Conservation (phyloP, 2,113 vertebrate genomes). For the Alligator mississippiensis region DNA sequence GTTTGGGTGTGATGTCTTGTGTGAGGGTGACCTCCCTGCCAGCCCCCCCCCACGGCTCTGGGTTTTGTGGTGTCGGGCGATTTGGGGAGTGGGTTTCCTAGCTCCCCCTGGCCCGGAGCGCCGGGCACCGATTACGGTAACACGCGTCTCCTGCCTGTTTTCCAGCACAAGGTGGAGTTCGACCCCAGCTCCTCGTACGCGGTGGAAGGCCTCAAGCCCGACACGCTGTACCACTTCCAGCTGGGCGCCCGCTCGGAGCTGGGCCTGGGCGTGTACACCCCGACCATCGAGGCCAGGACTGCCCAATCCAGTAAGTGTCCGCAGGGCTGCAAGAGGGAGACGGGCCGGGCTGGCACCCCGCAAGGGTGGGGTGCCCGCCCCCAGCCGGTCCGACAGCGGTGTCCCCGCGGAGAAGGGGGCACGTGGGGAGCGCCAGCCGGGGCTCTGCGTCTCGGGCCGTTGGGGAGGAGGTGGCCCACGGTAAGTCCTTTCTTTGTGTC, state of each 20-base stretch:
- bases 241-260: slow-evolving; percentile 91
- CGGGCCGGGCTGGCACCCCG: background rate
- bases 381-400: too few species aligned
- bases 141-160: slow-evolving; percentile 17
- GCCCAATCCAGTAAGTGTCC: slow-evolving; percentile 94
- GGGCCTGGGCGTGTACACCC: slow-evolving; percentile 92
- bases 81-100: background rate
- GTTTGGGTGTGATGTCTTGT: background rate
- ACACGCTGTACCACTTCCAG: slow-evolving; percentile 90
- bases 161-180: slow-evolving; percentile 88
- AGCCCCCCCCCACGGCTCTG: too few species aligned
- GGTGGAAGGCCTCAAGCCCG: slow-evolving; percentile 91
- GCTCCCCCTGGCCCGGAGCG: background rate
- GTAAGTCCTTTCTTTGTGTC: slow-evolving; percentile 77
- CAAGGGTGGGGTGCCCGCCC: too few species aligned
- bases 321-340: background rate
- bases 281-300: slow-evolving; percentile 85
- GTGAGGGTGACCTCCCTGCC: background rate
- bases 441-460: slow-evolving; percentile 59
- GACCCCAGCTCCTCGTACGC: slow-evolving; percentile 88
- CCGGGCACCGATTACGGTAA: background rate
- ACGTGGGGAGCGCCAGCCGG: slow-evolving; percentile 17
- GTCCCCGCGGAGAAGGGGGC: background rate
- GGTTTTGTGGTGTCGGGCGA: background rate
- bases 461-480: slow-evolving; percentile 60